phyloP scores from a whole-genome alignment of 2,113 vertebrate species.

The Acinonyx jubatus region DNA sequence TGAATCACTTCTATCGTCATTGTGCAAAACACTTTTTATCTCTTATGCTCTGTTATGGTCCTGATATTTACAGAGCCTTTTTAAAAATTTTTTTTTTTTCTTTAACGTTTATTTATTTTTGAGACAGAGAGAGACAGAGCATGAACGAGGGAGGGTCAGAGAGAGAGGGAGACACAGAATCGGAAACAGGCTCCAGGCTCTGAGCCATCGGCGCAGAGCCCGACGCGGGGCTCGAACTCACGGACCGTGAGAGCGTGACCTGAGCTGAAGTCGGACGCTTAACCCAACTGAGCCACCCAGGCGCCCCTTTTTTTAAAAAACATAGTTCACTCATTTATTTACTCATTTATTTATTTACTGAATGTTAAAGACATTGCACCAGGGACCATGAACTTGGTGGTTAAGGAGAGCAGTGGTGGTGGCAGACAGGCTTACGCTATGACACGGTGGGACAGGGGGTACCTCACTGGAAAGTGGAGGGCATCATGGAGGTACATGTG shows the following conservation, averaged over 20 bases:
- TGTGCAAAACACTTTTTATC: not conserved
- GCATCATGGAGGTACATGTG: rapidly evolving
- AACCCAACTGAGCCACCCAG: no score
- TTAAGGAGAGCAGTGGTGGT: not conserved
- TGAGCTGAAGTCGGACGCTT: no score
- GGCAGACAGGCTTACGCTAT: not conserved
- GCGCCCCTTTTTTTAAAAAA: not conserved
- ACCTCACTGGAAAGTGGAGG: no score
- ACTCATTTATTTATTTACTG: not conserved
- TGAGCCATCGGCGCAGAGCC: no score
- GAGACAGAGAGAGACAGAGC: no score
- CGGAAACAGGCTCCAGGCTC: no score
- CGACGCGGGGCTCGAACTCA: no score
- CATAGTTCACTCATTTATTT: not conserved
- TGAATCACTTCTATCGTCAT: not conserved
- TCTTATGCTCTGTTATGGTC: not conserved
- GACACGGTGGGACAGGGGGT: not conserved
- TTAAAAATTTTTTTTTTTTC: no score
- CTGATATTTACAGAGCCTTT: not conserved
- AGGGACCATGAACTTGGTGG: not conserved
- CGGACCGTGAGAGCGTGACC: no score
- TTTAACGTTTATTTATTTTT: no score
- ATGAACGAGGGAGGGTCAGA: no score
- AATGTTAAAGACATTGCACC: not conserved
- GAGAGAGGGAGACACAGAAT: no score